Percentiles rank a stretch among this genome's conserved stretches.
Conservation (phyloP, 2,888 invertebrate genomes). For the Melanophora roralis region DNA sequence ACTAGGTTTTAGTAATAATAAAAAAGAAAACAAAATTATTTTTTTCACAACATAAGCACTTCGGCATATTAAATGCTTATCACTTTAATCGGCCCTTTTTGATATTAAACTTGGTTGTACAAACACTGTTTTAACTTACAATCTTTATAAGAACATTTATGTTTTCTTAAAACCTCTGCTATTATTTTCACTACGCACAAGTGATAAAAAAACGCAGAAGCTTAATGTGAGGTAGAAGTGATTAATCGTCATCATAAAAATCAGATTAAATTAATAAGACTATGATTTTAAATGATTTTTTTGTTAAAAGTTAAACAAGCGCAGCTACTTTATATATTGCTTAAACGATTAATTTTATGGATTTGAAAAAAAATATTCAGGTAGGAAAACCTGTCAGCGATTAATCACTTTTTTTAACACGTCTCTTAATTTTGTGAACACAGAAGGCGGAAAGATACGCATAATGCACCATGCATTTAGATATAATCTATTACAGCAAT, state of each 20-base stretch:
- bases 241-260: conserved; percentile 45
- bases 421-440: neutral
- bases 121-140: neutral
- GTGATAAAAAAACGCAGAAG: neutral
- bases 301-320: neutral
- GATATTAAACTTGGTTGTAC: neutral
- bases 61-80: too few relatives aligned
- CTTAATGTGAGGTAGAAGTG: neutral
- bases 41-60: too few relatives aligned
- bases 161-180: neutral
- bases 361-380: conserved; percentile 24
- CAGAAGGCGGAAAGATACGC: neutral
- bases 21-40: too few relatives aligned
- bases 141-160: neutral
- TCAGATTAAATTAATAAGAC: conserved; percentile 28
- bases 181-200: neutral
- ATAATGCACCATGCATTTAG: neutral
- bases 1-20: too few relatives aligned
- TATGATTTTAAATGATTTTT: neutral
- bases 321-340: neutral
- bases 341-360: conserved; percentile 19
- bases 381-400: conserved; percentile 36
- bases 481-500: neutral
- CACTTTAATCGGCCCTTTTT: too few relatives aligned
- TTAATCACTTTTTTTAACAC: conserved; percentile 41